phyloP scores from a whole-genome alignment of 2,888 invertebrate species.

The Rosalia funebris region DNA sequence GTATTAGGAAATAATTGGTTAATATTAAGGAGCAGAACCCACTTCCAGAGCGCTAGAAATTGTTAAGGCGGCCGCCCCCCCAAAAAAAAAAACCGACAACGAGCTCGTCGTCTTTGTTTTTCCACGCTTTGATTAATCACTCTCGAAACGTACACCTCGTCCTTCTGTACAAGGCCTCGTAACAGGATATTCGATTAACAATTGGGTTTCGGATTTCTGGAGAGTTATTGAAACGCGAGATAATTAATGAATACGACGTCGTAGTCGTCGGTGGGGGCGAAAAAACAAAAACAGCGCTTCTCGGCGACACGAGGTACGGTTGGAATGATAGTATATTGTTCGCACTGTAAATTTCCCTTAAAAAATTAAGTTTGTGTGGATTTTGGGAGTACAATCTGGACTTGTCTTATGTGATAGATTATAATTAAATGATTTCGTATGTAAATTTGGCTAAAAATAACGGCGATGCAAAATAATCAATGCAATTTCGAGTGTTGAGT shows the following conservation, averaged over 20 bases:
- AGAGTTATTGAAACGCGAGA: constrained; percentile 30
- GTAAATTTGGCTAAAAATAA: no score
- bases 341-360: no score
- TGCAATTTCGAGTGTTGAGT: no score
- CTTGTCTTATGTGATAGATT: no score
- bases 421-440: no score
- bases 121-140: constrained; percentile 18
- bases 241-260: constrained; percentile 31
- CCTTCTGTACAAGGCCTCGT: constrained; percentile 27
- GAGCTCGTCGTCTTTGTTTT: constrained; percentile 12
- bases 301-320: no score
- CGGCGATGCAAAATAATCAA: no score
- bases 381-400: no score
- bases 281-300: no score
- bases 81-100: constrained; percentile 6
- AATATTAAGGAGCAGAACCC: background rate
- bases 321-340: no score
- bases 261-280: no score
- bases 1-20: background rate
- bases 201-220: constrained; percentile 36
- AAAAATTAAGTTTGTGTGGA: no score
- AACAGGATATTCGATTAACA: constrained; percentile 32
- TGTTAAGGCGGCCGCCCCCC: background rate
- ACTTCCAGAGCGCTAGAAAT: background rate
- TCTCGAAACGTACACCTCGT: constrained; percentile 12